Base-by-base conservation (phyloP, 2,888 invertebrate genomes). In the Pammene fasciana region DNA sequence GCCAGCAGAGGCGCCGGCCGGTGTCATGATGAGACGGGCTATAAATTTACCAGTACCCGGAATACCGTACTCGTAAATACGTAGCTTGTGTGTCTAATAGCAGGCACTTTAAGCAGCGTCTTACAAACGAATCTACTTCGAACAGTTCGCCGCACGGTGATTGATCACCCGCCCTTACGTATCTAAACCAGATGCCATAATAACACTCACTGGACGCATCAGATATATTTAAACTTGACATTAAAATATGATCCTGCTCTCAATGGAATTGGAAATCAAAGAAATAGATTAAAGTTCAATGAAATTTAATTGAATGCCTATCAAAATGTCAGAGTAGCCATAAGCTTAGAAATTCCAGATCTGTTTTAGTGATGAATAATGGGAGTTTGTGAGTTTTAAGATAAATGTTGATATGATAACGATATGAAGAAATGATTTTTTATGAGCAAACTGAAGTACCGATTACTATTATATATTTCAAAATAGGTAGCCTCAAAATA, bases 241-340 rank as follows among this genome's bases (percentile, higher is more conserved):
- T 60, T 66, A 55, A 67, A 67, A 74, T 68, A 54, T 54, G 46
- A 36, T 16, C 26, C 54, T 67, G 48, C 65, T 54, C 57, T 38
- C n/a, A 52, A 68, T 68, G 34, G 65, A 41, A 57, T 59, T 36
- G 34, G 46, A 75, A 75, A 75, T 73, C 65, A 76, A 77, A 75
- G 72, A 75, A 79, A 78, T 75, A 76, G 77, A 77, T 77, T 76
- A 77, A 74, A 77, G 76, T 78, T 76, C 75, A 78, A 82, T 83
- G 82, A 82, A 82, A 78, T 78, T 79, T 79, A 79, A 80, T 79
- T 79, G 78, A 75, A 80, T 73, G 76, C 76, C 79, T 76, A 82
- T 82, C 79, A 81, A 78, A 81, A 74, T 68, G 80, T 79, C 80
- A 78, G 73, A 72, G 73, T 70, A 41, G 52, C 26, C 79, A 81